Evolutionary conservation across 2,113 vertebrate species (phyloP), one percentile per base, ranked within the genome.

Genomic region (Seriola quinqueradiata): DNA sequence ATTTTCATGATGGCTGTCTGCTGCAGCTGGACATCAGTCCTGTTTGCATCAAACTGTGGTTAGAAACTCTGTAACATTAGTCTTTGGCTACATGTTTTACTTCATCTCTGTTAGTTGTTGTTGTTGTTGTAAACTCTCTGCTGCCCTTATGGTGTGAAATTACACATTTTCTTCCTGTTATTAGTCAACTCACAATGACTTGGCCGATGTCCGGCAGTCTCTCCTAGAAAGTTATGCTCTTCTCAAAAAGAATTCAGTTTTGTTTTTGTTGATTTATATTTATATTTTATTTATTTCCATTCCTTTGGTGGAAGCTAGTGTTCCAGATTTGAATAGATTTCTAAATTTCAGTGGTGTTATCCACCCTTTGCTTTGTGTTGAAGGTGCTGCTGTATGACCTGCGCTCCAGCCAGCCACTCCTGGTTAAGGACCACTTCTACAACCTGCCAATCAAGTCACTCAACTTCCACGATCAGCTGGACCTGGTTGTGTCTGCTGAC

Each of bases 301-400:
- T 28, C 28, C 28, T 36, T 48, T 3, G 13, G 6, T 5, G 9
- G 9, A 63, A 25, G 7, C 19, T 25, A 1, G 12, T 13, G 3
- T 60, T 16, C 0, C 12, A 52, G 11, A 10, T 32, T 63, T 0
- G n/a, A 54, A 59, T 21, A 19, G 8, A 32, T 34, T 2, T 32
- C 6, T 13, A 7, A 16, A 71, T 10, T 17, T 23, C 32, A 42
- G 2, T 65, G 36, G 2, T 23, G 5, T 74, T 87, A 9, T 11
- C 5, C 2, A 21, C 19, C 50, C 58, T 23, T 50, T 59, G 19
- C 52, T 63, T 36, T 63, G 55, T 40, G 69, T 82, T 58, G 1
- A 42, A 99, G 98, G 95, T 99, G 70, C 94, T 99, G n/a, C 67
- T 99, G 1, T 99, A 99, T 72, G 98, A 99, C 90, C 96, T 99